A percentile compares a stretch with the other conserved stretches of the same genome.
Conservation (phyloP, 2,113 vertebrate species). For the Apteryx owenii region DNA sequence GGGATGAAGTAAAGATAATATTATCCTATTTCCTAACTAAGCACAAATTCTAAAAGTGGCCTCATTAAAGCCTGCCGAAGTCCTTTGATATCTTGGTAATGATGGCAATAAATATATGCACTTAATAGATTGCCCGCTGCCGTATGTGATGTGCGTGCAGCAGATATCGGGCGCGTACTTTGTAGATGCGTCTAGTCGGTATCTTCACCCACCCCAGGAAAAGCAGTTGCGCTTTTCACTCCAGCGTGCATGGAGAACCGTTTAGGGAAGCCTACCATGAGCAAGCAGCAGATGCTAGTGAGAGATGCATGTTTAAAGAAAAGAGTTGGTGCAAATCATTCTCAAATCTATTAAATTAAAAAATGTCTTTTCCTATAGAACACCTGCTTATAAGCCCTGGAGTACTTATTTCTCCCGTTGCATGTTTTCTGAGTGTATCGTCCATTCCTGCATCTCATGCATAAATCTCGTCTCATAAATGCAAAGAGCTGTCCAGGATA, state of each 20-base stretch:
- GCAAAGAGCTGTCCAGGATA: background rate
- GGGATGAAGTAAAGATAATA: background rate
- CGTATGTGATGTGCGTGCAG: background rate
- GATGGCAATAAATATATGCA: slow-evolving; percentile 15
- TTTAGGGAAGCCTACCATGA: background rate
- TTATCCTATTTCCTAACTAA: background rate
- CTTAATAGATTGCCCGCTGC: background rate
- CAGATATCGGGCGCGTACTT: background rate
- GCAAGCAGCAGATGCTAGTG: background rate
- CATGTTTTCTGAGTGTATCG: background rate
- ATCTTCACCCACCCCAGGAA: background rate
- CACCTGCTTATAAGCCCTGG: background rate
- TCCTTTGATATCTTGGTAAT: background rate
- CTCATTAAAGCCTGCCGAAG: background rate
- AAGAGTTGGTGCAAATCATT: background rate
- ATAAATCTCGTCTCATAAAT: background rate
- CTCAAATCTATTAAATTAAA: background rate
- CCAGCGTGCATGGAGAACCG: background rate
- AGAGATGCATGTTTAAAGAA: background rate
- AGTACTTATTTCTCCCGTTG: background rate
- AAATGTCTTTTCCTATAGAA: background rate
- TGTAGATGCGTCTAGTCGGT: background rate
- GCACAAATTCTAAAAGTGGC: background rate
- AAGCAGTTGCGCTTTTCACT: background rate
- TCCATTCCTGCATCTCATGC: background rate